A percentile compares a stretch with the other conserved stretches of the same genome.
Conservation (phyloP, 2,888 invertebrate species). For the Tinea pellionella region DNA sequence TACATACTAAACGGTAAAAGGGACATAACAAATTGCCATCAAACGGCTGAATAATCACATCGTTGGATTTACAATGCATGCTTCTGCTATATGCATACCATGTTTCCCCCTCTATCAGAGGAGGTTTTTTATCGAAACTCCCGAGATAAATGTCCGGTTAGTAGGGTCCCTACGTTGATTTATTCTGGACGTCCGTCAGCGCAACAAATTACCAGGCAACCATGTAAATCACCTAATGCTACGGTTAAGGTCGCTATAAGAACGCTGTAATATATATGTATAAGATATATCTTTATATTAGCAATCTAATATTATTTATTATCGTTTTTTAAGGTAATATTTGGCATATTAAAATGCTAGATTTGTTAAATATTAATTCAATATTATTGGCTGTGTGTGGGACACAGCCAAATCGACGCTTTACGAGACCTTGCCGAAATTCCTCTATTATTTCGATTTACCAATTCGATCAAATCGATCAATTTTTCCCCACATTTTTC, state of each 20-base stretch:
- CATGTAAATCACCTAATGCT: slow-evolving; percentile 57
- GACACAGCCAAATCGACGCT: no score
- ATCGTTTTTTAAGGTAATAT: no score
- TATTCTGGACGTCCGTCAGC: slow-evolving; percentile 59
- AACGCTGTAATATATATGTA: not conserved
- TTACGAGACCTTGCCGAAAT: no score
- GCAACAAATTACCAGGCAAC: slow-evolving; percentile 58
- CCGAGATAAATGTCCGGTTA: slow-evolving; percentile 60
- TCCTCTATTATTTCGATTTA: no score
- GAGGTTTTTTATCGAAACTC: slow-evolving; percentile 25
- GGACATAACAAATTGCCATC: slow-evolving; percentile 3
- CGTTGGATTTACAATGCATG: not conserved
- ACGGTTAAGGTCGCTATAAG: not conserved
- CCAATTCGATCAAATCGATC: no score
- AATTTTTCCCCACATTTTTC: no score
- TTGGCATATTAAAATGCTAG: no score
- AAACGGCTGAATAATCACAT: slow-evolving; percentile 6
- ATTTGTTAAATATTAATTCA: no score
- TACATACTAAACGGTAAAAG: not conserved
- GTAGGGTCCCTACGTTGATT: slow-evolving; percentile 64
- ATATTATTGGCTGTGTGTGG: no score
- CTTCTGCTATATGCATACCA: not conserved
- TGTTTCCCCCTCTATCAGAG: not conserved
- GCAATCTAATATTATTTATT: no score
- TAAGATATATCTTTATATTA: not conserved